Evolutionary conservation across 2,797 vertebrate species (phyloP).

Genomic region (Periophthalmus magnuspinnatus): DNA sequence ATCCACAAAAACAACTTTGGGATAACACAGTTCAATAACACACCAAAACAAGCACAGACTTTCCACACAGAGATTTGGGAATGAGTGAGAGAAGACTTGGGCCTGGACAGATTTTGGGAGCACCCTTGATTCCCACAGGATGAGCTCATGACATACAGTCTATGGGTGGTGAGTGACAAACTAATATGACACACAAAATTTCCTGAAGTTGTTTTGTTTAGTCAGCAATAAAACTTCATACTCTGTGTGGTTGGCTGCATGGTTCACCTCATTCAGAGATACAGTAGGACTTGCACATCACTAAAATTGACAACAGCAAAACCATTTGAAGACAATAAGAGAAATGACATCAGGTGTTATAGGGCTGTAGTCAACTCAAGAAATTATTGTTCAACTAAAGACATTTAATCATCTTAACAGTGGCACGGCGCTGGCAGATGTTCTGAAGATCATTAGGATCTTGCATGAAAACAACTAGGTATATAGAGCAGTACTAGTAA

Average conservation of each 20-base stretch:
- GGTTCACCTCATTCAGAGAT: slow-evolving; percentile 1
- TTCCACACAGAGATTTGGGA: slow-evolving; percentile 1
- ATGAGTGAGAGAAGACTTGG: slow-evolving; percentile 9
- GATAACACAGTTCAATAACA: background rate
- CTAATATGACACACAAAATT: background rate
- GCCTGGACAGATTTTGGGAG: slow-evolving; percentile 4
- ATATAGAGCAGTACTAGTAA: too few species aligned
- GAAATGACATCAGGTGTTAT: background rate
- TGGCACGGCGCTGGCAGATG: too few species aligned
- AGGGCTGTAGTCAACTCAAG: too few species aligned
- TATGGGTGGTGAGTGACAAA: background rate
- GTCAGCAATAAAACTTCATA: background rate
- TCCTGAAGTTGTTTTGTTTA: background rate
- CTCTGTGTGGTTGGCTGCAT: background rate
- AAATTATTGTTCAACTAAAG: too few species aligned
- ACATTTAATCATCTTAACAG: too few species aligned
- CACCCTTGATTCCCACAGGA: background rate
- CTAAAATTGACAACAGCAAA: background rate
- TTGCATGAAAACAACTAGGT: too few species aligned
- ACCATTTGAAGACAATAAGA: background rate
- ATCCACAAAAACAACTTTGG: slow-evolving; percentile 19
- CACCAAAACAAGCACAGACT: slow-evolving; percentile 11
- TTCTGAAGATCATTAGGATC: too few species aligned
- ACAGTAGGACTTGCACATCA: background rate
- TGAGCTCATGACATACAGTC: background rate